These are phyloP conservation scores for Blastobasis adustella DNA, from an alignment of 2,888 invertebrate genomes.

Conservation along the genomic window DNA sequence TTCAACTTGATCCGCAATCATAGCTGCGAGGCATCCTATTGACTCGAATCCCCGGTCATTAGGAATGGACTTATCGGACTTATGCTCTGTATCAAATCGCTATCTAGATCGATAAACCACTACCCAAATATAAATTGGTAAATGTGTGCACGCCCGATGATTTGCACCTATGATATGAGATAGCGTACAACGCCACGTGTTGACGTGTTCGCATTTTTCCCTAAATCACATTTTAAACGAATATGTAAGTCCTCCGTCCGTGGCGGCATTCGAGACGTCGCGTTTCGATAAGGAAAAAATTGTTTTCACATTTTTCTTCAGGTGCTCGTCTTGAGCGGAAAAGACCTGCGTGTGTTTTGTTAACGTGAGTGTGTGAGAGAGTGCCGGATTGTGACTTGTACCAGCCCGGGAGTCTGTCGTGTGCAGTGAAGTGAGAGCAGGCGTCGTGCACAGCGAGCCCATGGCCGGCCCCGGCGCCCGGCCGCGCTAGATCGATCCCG, in stretches of 20 bases:
- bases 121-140: slow-evolving; percentile 17
- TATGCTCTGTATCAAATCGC: slow-evolving; percentile 32
- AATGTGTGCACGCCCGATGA: slow-evolving; percentile 2
- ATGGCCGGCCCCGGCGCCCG: slow-evolving; percentile 41
- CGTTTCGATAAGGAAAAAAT: too few relatives aligned
- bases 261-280: too few relatives aligned
- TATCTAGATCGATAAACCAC: slow-evolving; percentile 48
- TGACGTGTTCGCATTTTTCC: too few relatives aligned
- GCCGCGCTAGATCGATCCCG: slow-evolving; percentile 62
- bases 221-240: too few relatives aligned
- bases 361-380: too few relatives aligned
- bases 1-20: slow-evolving; percentile 21
- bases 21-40: slow-evolving; percentile 16
- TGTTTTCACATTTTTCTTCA: too few relatives aligned
- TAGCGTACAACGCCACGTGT: too few relatives aligned
- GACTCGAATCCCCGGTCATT: slow-evolving; percentile 27
- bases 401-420: slow-evolving; percentile 20
- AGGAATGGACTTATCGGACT: slow-evolving; percentile 38
- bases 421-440: slow-evolving; percentile 28
- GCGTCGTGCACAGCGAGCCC: slow-evolving; percentile 15
- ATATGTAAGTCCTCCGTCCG: too few relatives aligned
- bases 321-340: too few relatives aligned
- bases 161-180: not conserved
- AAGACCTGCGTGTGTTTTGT: too few relatives aligned
- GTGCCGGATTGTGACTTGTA: too few relatives aligned